Evolutionary conservation across 2,888 invertebrate species (phyloP), one percentile per base, ranked within the genome.

Genomic region (Phlogophora meticulosa): DNA sequence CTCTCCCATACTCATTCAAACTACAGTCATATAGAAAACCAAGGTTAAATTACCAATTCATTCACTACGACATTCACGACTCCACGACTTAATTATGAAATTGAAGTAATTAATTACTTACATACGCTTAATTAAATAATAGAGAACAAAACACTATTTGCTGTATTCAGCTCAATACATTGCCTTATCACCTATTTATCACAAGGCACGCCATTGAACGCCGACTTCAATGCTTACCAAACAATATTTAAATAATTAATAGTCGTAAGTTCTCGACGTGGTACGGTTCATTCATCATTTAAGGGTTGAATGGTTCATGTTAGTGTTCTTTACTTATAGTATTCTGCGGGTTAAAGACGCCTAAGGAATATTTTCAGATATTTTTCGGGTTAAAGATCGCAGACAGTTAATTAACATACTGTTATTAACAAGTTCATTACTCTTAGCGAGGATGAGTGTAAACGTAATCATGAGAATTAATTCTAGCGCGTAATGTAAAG

Each of bases 171-270:
- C 17, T 20, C 15, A 34, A 59, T 49, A 65, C n/a, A 40, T 48
- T 36, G 24, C 24, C 43, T 36, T 45, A 43, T 49, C 20, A 36
- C 48, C 57, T 72, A 72, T 72, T 65, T 22, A 65, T 65, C 20
- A 51, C 24, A 15, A 20, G 34, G 24, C 17, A 24, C 38, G 34
- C 40, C 49, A 32, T 22, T 42, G 22, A 70, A n/a, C 40, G 9
- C 32, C 32, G 24, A 55, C 20, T 61, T 43, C 22, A 43, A 46
- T 20, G 17, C 45, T 34, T 20, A 53, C 20, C 13, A 68, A 75
- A 63, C 55, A 46, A 55, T n/a, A n/a, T 72, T 59, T 55, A 43
- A 72, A 63, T 78, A 59, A 72, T 73, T 24, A 64, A 78, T 59
- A 59, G 38, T 17, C 22, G 1, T 36, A 24, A 51, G 40, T 55